These are phyloP conservation scores for Aurelia sp. DNA, from an alignment of 30 jellyfish, hydroid and myxozoan species.

Conservation along the genomic window DNA sequence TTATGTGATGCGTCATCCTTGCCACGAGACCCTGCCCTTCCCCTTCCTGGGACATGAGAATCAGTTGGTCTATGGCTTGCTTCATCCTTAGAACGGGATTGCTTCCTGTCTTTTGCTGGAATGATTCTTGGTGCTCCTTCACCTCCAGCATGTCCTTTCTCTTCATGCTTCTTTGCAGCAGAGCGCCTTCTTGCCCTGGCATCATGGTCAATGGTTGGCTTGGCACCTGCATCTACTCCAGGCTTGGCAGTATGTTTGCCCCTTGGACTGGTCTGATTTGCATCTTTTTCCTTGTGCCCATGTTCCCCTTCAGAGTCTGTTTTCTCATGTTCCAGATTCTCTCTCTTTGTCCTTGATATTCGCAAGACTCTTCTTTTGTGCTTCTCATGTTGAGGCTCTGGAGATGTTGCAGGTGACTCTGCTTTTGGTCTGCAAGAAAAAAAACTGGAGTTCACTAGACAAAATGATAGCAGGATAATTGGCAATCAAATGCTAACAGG, in stretches of 20 bases:
- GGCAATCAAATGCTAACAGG: too few relatives aligned
- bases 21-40: constrained; percentile 5
- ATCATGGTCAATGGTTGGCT: constrained; percentile 22
- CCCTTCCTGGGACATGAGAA: constrained; percentile 1
- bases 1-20: constrained; percentile 1
- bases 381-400: constrained; percentile 26
- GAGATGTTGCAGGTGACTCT: constrained; percentile 45
- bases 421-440: not conserved
- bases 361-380: constrained; percentile 40
- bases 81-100: too few relatives aligned
- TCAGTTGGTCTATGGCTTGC: not conserved
- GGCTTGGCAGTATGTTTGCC: not conserved
- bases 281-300: not conserved
- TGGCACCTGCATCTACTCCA: constrained; percentile 7
- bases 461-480: too few relatives aligned
- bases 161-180: constrained; percentile 50
- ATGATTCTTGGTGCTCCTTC: too few relatives aligned
- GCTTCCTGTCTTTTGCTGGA: too few relatives aligned
- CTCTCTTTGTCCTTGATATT: constrained; percentile 37
- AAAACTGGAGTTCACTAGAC: not conserved
- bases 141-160: constrained; percentile 30
- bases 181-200: constrained; percentile 56
- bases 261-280: constrained; percentile 8
- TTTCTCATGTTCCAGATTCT: constrained; percentile 11
- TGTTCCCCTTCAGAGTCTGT: not conserved